Percentiles rank a stretch among this genome's conserved stretches.
Evolutionary conservation across 2,113 vertebrate species (phyloP).

Genomic region (Psittacula cyanocephala): DNA sequence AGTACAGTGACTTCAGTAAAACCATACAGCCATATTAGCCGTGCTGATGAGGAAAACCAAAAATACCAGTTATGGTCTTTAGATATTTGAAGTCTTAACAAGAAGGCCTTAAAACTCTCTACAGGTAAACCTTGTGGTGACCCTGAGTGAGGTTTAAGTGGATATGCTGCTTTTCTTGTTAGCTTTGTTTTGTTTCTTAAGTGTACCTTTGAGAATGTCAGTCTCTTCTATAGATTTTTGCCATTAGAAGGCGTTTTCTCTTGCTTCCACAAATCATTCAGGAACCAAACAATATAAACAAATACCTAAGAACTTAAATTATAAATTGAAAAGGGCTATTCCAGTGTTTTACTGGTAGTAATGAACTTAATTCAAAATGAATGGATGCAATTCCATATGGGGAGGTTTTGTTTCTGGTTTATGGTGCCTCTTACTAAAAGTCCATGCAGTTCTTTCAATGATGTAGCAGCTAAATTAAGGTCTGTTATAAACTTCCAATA

Average conservation of each 20-base stretch:
- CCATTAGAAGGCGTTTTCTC: neutral
- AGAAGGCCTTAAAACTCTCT: neutral
- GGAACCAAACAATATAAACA: neutral
- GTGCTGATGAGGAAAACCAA: neutral
- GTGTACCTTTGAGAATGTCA: neutral
- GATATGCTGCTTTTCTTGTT: neutral
- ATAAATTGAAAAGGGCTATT: neutral
- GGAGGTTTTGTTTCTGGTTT: neutral
- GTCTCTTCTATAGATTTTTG: neutral
- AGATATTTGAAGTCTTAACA: neutral
- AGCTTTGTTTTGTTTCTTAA: neutral
- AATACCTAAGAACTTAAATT: neutral
- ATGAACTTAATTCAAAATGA: neutral
- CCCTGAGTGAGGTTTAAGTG: neutral
- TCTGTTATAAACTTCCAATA: neutral
- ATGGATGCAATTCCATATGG: neutral
- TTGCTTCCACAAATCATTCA: neutral
- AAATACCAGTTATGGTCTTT: neutral
- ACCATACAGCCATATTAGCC: accelerated
- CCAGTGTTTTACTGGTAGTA: neutral
- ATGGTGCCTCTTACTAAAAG: neutral
- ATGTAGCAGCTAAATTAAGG: neutral
- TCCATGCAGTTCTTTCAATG: neutral
- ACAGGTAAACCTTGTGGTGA: neutral
- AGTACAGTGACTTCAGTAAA: neutral